phyloP scores from a whole-genome alignment of 2,113 vertebrate species.

The Mirza zaza region DNA sequence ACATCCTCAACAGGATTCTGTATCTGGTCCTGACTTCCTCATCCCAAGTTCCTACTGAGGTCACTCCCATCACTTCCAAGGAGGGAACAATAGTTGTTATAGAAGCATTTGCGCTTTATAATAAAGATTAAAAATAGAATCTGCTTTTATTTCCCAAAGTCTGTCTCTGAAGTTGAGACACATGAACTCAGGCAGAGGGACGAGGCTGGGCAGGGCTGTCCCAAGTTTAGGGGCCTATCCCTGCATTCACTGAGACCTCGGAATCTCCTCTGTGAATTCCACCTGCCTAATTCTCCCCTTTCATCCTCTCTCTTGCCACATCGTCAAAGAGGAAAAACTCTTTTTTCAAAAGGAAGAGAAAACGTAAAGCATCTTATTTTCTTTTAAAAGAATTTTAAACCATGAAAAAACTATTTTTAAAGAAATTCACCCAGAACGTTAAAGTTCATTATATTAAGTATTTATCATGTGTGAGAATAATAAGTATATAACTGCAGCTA shows the following conservation, averaged over 20 bases:
- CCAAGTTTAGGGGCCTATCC: conserved; percentile 26
- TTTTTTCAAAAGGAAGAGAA: conserved; percentile 80
- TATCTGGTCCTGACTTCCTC: conserved; percentile 46
- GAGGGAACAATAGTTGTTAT: conserved; percentile 46
- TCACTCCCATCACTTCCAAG: conserved; percentile 44
- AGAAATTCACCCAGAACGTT: conserved; percentile 72
- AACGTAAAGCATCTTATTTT: conserved; percentile 84
- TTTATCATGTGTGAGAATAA: conserved; percentile 88
- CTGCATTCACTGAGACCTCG: conserved; percentile 71
- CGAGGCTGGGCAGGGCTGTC: conserved; percentile 46
- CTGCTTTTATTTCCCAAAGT: conserved; percentile 73
- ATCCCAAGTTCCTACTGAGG: conserved; percentile 52
- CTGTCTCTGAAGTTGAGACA: conserved; percentile 63
- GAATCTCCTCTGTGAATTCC: conserved; percentile 76
- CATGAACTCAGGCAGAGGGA: conserved; percentile 73
- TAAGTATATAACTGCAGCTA: conserved; percentile 82
- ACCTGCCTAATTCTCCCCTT: conserved; percentile 78
- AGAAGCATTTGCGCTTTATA: conserved; percentile 76
- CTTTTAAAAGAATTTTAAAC: conserved; percentile 80
- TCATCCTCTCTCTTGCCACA: conserved; percentile 47
- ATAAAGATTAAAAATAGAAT: conserved; percentile 66
- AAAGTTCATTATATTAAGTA: conserved; percentile 85
- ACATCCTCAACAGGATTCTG: conserved; percentile 47
- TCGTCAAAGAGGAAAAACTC: conserved; percentile 60
- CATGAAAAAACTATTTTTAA: conserved; percentile 79